Percentiles rank a stretch among this genome's conserved stretches.
Conservation (phyloP, 2,113 vertebrate genomes). For the Fregata magnificens region DNA sequence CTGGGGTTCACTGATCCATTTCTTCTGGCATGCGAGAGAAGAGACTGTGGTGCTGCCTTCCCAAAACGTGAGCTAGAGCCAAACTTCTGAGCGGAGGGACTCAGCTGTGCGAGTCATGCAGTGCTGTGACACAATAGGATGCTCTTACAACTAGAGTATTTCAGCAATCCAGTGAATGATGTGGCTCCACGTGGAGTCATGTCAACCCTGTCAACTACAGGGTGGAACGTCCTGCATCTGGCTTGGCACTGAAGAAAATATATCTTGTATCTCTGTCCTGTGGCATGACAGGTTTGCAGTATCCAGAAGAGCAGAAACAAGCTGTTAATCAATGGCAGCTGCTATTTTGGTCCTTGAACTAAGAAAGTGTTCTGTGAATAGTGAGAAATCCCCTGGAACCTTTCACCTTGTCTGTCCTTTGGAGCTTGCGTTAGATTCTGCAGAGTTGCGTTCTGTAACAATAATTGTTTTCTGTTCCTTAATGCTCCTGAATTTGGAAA, state of each 20-base stretch:
- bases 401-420: neutral
- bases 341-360: slow-evolving; percentile 1
- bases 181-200: accelerated
- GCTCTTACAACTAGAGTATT: neutral
- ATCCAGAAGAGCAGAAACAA: slow-evolving; percentile 8
- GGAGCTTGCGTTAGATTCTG: neutral
- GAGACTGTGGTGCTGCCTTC: neutral
- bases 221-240: neutral
- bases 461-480: neutral
- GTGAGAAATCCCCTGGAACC: neutral
- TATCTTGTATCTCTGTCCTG: neutral
- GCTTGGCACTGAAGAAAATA: neutral
- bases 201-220: neutral
- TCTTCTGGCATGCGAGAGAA: neutral
- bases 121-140: neutral
- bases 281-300: neutral
- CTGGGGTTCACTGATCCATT: neutral
- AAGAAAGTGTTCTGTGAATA: neutral
- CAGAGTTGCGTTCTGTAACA: neutral
- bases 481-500: neutral
- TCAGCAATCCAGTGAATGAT: neutral
- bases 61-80: neutral
- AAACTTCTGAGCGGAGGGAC: neutral
- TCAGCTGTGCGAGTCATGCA: neutral
- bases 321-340: neutral